Percentiles rank a stretch among this genome's conserved stretches.
These are phyloP conservation scores for Anguilla marmorata DNA, from an alignment of 2,797 vertebrate species.

Conservation along the genomic window DNA sequence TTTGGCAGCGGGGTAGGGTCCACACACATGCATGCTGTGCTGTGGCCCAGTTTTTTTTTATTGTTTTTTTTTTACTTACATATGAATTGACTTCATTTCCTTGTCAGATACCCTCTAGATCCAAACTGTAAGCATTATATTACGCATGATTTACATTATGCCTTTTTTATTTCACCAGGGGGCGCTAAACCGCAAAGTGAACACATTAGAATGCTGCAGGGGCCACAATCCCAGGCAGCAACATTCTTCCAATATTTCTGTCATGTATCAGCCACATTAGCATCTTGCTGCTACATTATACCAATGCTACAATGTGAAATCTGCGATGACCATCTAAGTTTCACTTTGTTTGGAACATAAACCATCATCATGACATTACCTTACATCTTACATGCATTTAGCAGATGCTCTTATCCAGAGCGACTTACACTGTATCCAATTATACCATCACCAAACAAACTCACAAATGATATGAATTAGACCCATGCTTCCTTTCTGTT, in stretches of 20 bases:
- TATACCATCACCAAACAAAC: not conserved
- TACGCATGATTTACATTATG: constrained; percentile 3
- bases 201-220: not conserved
- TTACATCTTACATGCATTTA: too few species aligned
- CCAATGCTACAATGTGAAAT: not conserved
- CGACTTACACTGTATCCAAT: too few species aligned
- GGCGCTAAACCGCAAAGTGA: constrained; percentile 38
- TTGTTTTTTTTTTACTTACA: not conserved
- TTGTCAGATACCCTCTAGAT: not conserved
- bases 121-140: not conserved
- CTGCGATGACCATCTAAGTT: not conserved
- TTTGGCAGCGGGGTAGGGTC: not conserved
- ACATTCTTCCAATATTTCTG: constrained; percentile 6
- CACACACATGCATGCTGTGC: not conserved
- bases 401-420: too few species aligned
- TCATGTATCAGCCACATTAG: not conserved
- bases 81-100: not conserved
- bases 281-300: not conserved
- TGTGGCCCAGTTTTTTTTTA: not conserved
- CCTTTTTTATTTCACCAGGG: constrained; percentile 49
- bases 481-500: not conserved
- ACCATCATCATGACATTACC: not conserved
- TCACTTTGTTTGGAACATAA: not conserved
- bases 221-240: not conserved
- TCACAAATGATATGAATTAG: not conserved